Conservation (phyloP, 30 jellyfish, hydroid and myxozoan genomes). For the Clytia hemisphaerica region DNA sequence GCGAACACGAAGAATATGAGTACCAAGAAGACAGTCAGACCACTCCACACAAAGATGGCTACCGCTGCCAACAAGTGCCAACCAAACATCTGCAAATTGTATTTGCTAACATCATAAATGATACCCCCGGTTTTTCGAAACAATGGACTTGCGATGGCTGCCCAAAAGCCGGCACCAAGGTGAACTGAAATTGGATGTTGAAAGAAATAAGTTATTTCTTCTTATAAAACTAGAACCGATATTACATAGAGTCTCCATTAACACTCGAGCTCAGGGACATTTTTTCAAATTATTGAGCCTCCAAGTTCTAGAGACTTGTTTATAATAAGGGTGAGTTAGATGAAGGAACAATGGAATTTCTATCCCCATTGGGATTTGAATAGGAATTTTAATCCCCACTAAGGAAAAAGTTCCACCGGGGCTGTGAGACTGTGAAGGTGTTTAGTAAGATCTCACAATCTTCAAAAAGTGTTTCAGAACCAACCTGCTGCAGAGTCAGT, state of each 20-base stretch:
- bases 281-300: too few relatives aligned
- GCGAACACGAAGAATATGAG: slow-evolving; percentile 40
- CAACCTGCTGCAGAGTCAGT: slow-evolving; percentile 75
- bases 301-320: too few relatives aligned
- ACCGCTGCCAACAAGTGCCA: slow-evolving; percentile 79
- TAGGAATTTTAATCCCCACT: too few relatives aligned
- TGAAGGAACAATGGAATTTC: too few relatives aligned
- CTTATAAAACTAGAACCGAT: not conserved
- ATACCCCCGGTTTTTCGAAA: slow-evolving; percentile 42
- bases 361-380: too few relatives aligned
- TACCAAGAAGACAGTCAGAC: slow-evolving; percentile 31
- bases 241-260: too few relatives aligned
- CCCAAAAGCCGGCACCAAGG: slow-evolving; percentile 90
- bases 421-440: too few relatives aligned
- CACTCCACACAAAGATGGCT: slow-evolving; percentile 80
- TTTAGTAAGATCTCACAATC: too few relatives aligned
- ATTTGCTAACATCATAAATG: slow-evolving; percentile 44
- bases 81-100: slow-evolving; percentile 53
- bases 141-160: slow-evolving; percentile 64
- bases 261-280: too few relatives aligned
- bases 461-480: not conserved
- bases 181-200: slow-evolving; percentile 41
- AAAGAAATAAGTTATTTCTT: not conserved
- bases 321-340: too few relatives aligned
- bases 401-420: too few relatives aligned